Base-by-base conservation (phyloP, 2,888 invertebrate species). In the Meta bourneti region DNA sequence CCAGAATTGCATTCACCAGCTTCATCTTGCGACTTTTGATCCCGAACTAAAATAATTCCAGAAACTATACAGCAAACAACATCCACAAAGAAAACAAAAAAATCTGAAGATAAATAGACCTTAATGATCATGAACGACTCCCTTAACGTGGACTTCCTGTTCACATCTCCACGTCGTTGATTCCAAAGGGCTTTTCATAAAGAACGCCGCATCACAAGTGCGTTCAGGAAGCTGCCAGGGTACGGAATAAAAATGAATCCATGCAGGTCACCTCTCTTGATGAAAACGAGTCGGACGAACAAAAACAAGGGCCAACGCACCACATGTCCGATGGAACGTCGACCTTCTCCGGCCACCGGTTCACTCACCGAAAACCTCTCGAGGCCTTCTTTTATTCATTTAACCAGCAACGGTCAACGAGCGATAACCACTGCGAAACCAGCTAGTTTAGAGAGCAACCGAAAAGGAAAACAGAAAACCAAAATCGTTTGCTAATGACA, bases 291-390 rank as follows among this genome's bases (percentile, higher is more conserved):
- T 83, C 7, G 83, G 4, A 52, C 6, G 77, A 74, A 51, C n/a
- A 34, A 77, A 34, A 77, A 19, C 69, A 85, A 77, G 77, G 85
- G 85, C 85, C 85, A 85, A 85, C 85, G 85, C 49, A 71, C 81
- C 71, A 34, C n/a, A 51, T 83, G 83, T 85, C 54, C 85, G 77
- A 85, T 77, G 48, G 61, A 85, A 61, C 85, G 77, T 54, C 85
- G 85, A 85, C 85, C 51, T 54, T 70, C 74, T 85, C 13, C 74
- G 77, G 74, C 85, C 85, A 85, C 8, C 77, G 69, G 85, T 85
- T 85, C 85, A 85, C 77, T 85, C 75, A 85, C 85, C 85, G 85
- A 77, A 16, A 52, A 19, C 70, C 49, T 54, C 49, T 77, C 77
- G 61, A 61, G 61, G 13, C 61, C 16, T 61, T 61, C 11, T 11